Evolutionary conservation across 2,888 invertebrate species (phyloP).

Genomic region (Megaustenia siamemsis): DNA sequence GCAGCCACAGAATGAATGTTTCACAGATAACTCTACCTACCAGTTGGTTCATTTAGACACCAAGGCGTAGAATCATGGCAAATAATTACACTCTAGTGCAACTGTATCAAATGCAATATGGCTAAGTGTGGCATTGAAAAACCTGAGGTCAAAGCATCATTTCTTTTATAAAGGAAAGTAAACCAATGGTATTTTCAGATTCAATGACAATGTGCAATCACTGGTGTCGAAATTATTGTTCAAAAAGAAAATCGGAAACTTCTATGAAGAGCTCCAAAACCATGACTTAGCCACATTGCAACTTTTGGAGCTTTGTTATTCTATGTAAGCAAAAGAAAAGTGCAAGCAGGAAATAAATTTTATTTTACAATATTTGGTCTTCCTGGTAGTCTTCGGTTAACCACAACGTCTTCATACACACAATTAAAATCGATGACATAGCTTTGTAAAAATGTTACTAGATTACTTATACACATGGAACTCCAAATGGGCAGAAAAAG

Average conservation of each 20-base stretch:
- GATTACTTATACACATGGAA: conserved; percentile 4
- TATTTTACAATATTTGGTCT: conserved; percentile 44
- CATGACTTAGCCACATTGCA: conserved; percentile 15
- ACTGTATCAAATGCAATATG: background rate
- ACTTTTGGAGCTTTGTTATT: conserved; percentile 39
- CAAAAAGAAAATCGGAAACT: no score
- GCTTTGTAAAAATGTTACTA: conserved; percentile 21
- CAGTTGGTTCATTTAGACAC: background rate
- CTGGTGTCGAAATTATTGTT: background rate
- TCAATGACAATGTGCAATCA: conserved; percentile 40
- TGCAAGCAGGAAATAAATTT: conserved; percentile 57
- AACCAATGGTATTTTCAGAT: conserved; percentile 18
- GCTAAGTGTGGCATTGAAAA: conserved; percentile 26
- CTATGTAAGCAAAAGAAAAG: conserved; percentile 60
- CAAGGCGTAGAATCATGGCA: background rate
- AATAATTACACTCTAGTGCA: background rate
- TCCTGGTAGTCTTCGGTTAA: conserved; percentile 40
- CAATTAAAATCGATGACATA: conserved; percentile 27
- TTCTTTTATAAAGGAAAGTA: background rate
- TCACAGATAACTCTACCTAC: background rate
- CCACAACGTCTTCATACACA: conserved; percentile 59
- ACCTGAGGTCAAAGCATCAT: background rate
- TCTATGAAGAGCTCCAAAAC: conserved; percentile 7
- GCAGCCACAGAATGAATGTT: background rate
- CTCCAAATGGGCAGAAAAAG: conserved; percentile 49